Percentiles rank a stretch among this genome's conserved stretches.
These are phyloP conservation scores for Mungos mungo DNA, from an alignment of 2,113 vertebrate genomes.

Conservation along the genomic window DNA sequence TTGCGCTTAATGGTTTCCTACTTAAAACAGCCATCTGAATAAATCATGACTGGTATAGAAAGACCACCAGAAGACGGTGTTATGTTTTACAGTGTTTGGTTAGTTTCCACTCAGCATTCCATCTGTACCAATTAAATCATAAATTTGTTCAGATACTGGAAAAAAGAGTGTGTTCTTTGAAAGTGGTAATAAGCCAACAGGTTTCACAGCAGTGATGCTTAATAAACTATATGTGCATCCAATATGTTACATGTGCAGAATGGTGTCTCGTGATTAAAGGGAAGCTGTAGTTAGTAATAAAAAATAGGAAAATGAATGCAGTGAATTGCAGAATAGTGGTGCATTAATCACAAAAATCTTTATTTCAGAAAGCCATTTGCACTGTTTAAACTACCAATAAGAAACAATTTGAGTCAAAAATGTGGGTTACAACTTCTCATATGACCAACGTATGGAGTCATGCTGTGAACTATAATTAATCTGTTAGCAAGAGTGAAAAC, in stretches of 20 bases:
- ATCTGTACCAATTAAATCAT: conserved; percentile 59
- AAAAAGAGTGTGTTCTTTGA: not conserved
- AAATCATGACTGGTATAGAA: not conserved
- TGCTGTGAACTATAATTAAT: conserved; percentile 51
- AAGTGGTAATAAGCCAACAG: conserved; percentile 56
- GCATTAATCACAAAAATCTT: conserved; percentile 72
- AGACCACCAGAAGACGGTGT: not conserved
- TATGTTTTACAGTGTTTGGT: conserved; percentile 58
- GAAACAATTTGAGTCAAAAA: conserved; percentile 26
- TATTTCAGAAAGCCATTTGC: conserved; percentile 46
- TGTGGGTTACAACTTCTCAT: conserved; percentile 38
- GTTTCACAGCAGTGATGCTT: conserved; percentile 61
- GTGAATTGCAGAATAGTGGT: conserved; percentile 44
- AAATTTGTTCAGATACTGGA: conserved; percentile 54
- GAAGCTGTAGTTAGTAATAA: not conserved
- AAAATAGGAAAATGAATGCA: conserved; percentile 29
- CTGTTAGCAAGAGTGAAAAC: conserved; percentile 20
- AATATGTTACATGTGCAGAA: conserved; percentile 18
- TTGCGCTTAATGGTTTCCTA: not conserved
- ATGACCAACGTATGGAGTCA: not conserved
- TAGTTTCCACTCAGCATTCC: conserved; percentile 50
- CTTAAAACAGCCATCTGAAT: not conserved
- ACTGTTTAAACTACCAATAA: conserved; percentile 51
- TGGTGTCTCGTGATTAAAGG: conserved; percentile 37
- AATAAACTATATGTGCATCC: conserved; percentile 53